Evolutionary conservation across 1,140 invertebrate genomes (phyloP).

Genomic region (Orius insidiosus): DNA sequence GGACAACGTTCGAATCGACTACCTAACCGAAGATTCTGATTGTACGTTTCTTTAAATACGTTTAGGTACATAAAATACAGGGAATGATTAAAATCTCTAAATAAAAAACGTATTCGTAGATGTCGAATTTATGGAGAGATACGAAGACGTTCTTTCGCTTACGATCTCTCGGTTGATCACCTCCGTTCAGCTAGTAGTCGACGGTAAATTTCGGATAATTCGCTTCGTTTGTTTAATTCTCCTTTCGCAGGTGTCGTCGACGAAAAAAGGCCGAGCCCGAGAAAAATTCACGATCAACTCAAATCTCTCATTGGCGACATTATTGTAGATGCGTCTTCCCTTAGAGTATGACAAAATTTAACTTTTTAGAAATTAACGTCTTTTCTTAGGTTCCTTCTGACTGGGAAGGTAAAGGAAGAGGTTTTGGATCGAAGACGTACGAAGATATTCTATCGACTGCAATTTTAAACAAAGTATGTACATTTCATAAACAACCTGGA

Average conservation of each 20-base stretch:
- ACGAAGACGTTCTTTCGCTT: not conserved
- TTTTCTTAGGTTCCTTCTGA: not conserved
- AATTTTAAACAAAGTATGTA: conserved; percentile 5
- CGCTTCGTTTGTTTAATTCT: too few species aligned
- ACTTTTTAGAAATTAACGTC: too few species aligned
- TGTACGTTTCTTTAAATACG: not conserved
- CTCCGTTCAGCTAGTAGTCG: not conserved
- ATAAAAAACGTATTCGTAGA: not conserved
- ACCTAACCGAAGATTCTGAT: not conserved
- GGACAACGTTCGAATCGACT: conserved; percentile 1
- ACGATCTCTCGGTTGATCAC: not conserved
- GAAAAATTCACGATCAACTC: not conserved
- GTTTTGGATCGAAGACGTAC: conserved; percentile 3
- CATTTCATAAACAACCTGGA: too few species aligned
- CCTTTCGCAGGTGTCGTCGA: not conserved
- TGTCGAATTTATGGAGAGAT: conserved; percentile 1
- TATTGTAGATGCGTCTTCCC: not conserved
- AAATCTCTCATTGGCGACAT: not conserved
- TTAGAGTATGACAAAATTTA: too few species aligned
- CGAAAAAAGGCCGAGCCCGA: not conserved
- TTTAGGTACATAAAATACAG: too few species aligned
- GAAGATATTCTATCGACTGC: conserved; percentile 7
- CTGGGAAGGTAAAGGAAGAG: not conserved
- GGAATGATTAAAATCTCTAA: too few species aligned
- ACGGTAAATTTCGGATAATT: not conserved